Evolutionary conservation across 2,888 invertebrate species (phyloP).

Genomic region (Papilio elwesi): DNA sequence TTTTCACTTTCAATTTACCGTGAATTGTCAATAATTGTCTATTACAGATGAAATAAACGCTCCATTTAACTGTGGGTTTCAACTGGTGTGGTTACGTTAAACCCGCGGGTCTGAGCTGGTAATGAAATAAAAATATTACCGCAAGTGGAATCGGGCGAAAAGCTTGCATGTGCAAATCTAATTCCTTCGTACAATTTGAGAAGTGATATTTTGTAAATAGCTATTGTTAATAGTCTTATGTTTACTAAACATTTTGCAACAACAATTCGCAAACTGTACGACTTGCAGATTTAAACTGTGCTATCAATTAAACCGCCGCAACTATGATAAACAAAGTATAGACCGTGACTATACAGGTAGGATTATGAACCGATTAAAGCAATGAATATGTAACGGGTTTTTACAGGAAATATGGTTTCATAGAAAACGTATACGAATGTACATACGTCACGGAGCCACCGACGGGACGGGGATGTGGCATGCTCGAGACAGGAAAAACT

Average conservation of each 20-base stretch:
- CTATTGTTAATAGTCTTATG: constrained; percentile 50
- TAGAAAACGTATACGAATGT: too few relatives aligned
- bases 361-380: too few relatives aligned
- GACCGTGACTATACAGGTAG: background rate
- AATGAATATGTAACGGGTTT: too few relatives aligned
- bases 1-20: constrained; percentile 1
- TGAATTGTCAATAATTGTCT: background rate
- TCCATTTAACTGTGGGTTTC: too few relatives aligned
- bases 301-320: background rate
- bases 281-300: constrained; percentile 40
- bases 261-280: constrained; percentile 58
- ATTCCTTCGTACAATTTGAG: constrained; percentile 44
- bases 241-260: constrained; percentile 58
- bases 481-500: too few relatives aligned
- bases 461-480: too few relatives aligned
- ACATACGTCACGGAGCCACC: too few relatives aligned
- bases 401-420: too few relatives aligned
- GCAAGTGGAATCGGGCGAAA: background rate
- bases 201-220: constrained; percentile 73
- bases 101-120: too few relatives aligned
- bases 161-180: constrained; percentile 16
- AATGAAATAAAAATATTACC: background rate
- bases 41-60: background rate
- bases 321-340: background rate
- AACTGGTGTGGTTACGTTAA: too few relatives aligned